Percentiles rank a stretch among this genome's conserved stretches.
phyloP scores from a whole-genome alignment of 1,140 invertebrate species.

The Anoplophora glabripennis region DNA sequence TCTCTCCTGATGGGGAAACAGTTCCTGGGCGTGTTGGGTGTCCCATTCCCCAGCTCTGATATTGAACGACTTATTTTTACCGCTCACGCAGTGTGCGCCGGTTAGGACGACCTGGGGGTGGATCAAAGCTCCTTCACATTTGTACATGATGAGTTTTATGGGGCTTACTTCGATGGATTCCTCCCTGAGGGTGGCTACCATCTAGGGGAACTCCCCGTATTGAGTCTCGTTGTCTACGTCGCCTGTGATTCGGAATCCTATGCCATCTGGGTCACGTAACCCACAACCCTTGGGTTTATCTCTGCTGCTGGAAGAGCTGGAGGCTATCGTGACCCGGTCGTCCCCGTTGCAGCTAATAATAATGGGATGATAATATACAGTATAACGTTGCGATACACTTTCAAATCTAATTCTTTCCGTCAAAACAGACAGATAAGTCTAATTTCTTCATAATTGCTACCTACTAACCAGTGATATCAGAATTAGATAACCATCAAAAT shows the following conservation, averaged over 20 bases:
- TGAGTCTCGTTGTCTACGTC: constrained; percentile 52
- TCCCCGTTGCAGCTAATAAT: too few species aligned
- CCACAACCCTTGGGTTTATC: constrained; percentile 57
- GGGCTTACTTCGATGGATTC: constrained; percentile 54
- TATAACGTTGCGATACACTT: too few species aligned
- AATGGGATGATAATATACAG: too few species aligned
- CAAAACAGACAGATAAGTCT: too few species aligned
- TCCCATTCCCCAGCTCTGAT: constrained; percentile 70
- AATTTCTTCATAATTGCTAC: too few species aligned
- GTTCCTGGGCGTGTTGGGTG: constrained; percentile 69
- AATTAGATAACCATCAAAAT: too few species aligned
- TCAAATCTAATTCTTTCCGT: too few species aligned
- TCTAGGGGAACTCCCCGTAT: constrained; percentile 76
- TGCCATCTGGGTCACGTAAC: constrained; percentile 57
- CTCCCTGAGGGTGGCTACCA: constrained; percentile 68
- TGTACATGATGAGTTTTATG: too few species aligned
- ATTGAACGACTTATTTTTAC: constrained; percentile 44
- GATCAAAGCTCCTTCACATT: constrained; percentile 71
- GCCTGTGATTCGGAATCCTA: constrained; percentile 57
- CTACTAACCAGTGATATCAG: too few species aligned
- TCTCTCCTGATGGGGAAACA: constrained; percentile 68
- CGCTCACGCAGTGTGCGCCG: constrained; percentile 59
- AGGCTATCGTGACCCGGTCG: too few species aligned
- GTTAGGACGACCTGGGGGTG: constrained; percentile 66
- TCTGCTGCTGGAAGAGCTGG: constrained; percentile 28